Conservation (phyloP, 2,888 invertebrate genomes). For the Gortyna flavago region DNA sequence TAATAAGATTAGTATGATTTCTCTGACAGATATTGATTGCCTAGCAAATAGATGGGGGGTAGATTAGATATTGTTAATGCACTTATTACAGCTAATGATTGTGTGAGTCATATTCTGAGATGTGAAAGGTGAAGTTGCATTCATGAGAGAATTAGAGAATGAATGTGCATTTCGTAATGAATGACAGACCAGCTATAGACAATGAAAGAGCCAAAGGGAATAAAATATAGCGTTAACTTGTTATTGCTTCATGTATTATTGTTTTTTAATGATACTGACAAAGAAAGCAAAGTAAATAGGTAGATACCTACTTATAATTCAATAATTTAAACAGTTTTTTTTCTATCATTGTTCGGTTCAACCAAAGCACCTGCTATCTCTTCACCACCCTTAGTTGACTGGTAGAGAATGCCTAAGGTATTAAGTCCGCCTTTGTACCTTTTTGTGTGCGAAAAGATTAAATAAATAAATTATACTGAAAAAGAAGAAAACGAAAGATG, state of each 20-base stretch:
- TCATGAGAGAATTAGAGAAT: conserved; percentile 2
- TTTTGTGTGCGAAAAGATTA: too few relatives aligned
- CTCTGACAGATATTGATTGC: conserved; percentile 79
- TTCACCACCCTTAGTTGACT: too few relatives aligned
- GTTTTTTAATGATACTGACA: background rate
- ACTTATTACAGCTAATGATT: conserved; percentile 50
- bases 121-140: conserved; percentile 24
- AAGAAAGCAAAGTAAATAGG: too few relatives aligned
- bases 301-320: too few relatives aligned
- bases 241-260: background rate
- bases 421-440: too few relatives aligned
- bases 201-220: background rate
- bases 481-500: background rate
- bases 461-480: too few relatives aligned
- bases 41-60: conserved; percentile 55
- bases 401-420: too few relatives aligned
- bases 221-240: background rate
- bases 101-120: conserved; percentile 25
- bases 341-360: too few relatives aligned
- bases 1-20: conserved; percentile 78
- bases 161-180: background rate
- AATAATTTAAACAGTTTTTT: too few relatives aligned
- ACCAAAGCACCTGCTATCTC: too few relatives aligned
- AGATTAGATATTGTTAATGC: conserved; percentile 65
- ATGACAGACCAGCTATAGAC: background rate